Evolutionary conservation across 2,113 vertebrate genomes (phyloP).

Genomic region (Nannobrachium achirus): DNA sequence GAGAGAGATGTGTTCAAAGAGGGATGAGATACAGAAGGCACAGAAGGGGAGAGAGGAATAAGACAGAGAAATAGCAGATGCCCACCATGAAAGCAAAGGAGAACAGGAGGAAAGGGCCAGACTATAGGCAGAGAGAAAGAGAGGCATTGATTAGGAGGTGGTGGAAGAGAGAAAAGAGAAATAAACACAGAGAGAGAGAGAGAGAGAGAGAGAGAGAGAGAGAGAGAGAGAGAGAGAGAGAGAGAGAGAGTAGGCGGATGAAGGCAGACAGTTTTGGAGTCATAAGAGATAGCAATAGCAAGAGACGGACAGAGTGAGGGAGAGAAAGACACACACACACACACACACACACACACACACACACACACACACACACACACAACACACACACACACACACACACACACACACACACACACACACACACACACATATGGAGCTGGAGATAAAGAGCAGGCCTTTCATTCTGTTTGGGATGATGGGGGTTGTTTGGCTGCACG

Average conservation of each 20-base stretch:
- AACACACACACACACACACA: no score
- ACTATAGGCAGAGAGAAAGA: background rate
- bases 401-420: no score
- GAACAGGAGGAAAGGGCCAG: no score
- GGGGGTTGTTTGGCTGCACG: slow-evolving; percentile 46
- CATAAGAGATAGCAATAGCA: background rate
- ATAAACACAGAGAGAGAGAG: slow-evolving; percentile 5
- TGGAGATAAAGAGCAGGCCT: slow-evolving; percentile 25
- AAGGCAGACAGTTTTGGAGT: background rate
- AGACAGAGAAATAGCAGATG: background rate
- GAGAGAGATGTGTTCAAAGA: background rate
- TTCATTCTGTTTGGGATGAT: slow-evolving; percentile 17
- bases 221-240: background rate
- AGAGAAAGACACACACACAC: slow-evolving; percentile 10
- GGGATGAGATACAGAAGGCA: background rate
- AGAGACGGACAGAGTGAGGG: slow-evolving; percentile 4
- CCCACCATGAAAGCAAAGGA: background rate
- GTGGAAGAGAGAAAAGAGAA: background rate
- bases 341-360: no score
- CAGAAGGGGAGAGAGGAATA: no score
- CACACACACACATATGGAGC: slow-evolving; percentile 28
- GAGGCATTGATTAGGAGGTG: background rate
- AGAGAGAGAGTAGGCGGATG: slow-evolving; percentile 8
- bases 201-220: background rate
- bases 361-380: no score